Evolutionary conservation across 92 coral and sea anemone species (phyloP).

Genomic region (Chrysogorgia sp.): DNA sequence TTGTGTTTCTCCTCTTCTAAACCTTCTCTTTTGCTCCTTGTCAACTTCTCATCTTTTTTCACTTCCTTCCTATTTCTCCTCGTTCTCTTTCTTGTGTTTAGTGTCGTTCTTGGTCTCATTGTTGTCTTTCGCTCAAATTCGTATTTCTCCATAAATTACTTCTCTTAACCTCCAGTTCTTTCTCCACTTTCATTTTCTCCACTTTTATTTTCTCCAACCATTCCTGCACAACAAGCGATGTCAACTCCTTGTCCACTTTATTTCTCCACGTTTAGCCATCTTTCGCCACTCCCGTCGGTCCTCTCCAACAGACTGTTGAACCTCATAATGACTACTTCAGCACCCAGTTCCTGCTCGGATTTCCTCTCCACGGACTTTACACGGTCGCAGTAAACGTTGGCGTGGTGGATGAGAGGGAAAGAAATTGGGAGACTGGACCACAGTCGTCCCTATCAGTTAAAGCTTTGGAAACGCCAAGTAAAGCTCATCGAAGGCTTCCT

Average conservation of each 20-base stretch:
- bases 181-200: too few species aligned
- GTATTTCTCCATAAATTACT: too few species aligned
- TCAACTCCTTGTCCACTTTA: neutral
- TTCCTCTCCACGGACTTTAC: slow-evolving; percentile 68
- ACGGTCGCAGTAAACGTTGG: slow-evolving; percentile 81
- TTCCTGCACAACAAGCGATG: neutral
- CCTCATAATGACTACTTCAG: slow-evolving; percentile 98
- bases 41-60: too few species aligned
- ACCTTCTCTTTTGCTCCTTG: too few species aligned
- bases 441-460: slow-evolving; percentile 76
- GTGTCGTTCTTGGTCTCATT: too few species aligned
- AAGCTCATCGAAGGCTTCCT: slow-evolving; percentile 43
- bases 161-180: too few species aligned
- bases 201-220: too few species aligned
- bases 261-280: slow-evolving; percentile 54
- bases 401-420: slow-evolving; percentile 83
- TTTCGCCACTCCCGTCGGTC: slow-evolving; percentile 67
- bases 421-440: slow-evolving; percentile 94
- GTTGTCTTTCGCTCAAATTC: too few species aligned
- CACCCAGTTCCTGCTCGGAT: slow-evolving; percentile 95
- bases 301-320: slow-evolving; percentile 81
- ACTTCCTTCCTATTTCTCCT: too few species aligned
- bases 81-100: too few species aligned
- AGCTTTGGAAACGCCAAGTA: slow-evolving; percentile 69
- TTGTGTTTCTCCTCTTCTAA: neutral